A percentile compares a stretch with the other conserved stretches of the same genome.
These are phyloP conservation scores for Tipula helvola DNA, from an alignment of 2,888 invertebrate species.

Conservation along the genomic window DNA sequence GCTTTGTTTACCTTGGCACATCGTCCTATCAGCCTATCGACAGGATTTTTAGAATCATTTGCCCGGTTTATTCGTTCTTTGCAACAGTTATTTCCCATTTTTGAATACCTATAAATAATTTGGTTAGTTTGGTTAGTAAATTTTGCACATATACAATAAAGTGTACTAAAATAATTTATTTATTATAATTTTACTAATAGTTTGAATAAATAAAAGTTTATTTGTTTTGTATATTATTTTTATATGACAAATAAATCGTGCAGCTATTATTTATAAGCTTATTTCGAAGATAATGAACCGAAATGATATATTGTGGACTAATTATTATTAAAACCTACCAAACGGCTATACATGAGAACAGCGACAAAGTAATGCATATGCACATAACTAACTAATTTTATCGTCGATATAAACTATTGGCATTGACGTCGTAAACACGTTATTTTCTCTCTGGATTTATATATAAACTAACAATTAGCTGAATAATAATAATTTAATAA, in stretches of 20 bases:
- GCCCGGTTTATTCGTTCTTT: conserved; percentile 16
- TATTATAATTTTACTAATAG: conserved; percentile 11
- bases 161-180: conserved; percentile 11
- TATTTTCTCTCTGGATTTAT: neutral
- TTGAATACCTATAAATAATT: conserved; percentile 13
- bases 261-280: neutral
- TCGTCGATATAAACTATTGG: neutral
- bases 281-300: neutral
- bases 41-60: conserved; percentile 16
- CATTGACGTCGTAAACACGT: neutral
- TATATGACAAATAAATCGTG: neutral
- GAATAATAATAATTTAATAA: neutral
- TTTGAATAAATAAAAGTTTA: conserved; percentile 9
- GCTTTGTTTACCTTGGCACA: conserved; percentile 17
- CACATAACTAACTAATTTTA: neutral
- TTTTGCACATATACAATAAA: neutral
- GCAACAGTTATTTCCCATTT: conserved; percentile 19
- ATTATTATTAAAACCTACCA: neutral
- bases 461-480: neutral
- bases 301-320: neutral
- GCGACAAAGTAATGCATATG: neutral
- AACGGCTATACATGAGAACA: neutral
- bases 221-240: neutral
- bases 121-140: neutral
- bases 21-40: conserved; percentile 18